Evolutionary conservation across 2,888 invertebrate species (phyloP).

Genomic region (Adineta ricciae): DNA sequence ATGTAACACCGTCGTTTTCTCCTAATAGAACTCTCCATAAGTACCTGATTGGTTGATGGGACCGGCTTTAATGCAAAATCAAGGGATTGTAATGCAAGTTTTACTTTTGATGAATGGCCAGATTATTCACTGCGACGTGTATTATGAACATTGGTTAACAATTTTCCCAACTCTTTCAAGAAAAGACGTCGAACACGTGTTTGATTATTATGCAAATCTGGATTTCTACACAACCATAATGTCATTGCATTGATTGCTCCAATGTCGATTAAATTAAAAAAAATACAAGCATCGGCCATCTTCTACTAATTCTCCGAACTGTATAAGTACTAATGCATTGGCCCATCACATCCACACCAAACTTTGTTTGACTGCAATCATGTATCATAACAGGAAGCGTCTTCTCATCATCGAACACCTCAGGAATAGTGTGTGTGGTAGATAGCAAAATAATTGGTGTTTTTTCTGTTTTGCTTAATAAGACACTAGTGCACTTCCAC

Average conservation of each 20-base stretch:
- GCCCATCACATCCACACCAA: not conserved
- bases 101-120: not conserved
- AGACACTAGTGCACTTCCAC: not conserved
- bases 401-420: not conserved
- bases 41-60: no score
- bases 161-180: not conserved
- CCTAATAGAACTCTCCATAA: not conserved
- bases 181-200: not conserved
- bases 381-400: not conserved
- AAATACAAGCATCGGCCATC: not conserved
- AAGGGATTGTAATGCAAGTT: not conserved
- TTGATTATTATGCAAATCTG: not conserved
- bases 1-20: not conserved
- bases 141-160: not conserved
- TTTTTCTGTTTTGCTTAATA: not conserved
- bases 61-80: not conserved
- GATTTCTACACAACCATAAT: not conserved
- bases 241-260: not conserved
- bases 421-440: not conserved
- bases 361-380: not conserved
- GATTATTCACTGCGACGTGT: not conserved
- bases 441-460: not conserved
- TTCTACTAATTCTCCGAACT: not conserved
- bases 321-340: not conserved
- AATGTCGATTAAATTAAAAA: not conserved